Base-by-base conservation (phyloP, 2,113 vertebrate genomes). In the Crotalus horridus region DNA sequence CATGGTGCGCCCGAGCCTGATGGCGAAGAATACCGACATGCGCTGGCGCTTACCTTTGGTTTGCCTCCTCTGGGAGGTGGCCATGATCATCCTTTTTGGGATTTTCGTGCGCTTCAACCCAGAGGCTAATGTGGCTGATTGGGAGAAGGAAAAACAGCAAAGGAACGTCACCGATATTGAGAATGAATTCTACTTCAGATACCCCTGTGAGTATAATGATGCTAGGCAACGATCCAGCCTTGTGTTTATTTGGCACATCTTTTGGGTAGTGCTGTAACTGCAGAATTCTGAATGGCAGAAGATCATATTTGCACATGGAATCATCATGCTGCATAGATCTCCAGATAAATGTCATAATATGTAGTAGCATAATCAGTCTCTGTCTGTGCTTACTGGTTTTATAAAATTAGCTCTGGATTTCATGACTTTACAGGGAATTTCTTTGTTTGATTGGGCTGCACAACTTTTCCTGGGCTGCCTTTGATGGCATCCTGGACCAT, bases 161-260 rank as follows among this genome's bases (percentile, higher is more conserved):
- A 0, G 95, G 17, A 99, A 99, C 96, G 88, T 98, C 85, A 97
- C 97, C 0, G 97, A 99, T 88, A 81, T 97, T 0, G 98, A 99
- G 93, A 99, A 99, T 0, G 99, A 99, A 91, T 99, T 99, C 98
- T 99, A 99, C 97, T 99, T 96, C 97, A 98, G 99, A 97, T 99
- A 99, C 89, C 99, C 99, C 0, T 99, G 99, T 99, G 97, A 99
- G 99, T 99, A 94, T 85, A 3, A 7, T n/a, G 4, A 51, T 24
- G 12, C 24, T 5, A 10, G 26, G 20, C 56, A 51, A 0, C 0
- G 12, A 43, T 46, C 2, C 13, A 8, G 55, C 0, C 4, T 2
- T 51, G 59, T 1, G 1, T 85, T 43, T 43, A 13, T 55, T 43
- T 2, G 4, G 8, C 15, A 12, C 1, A 4, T 26, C 3, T 91